Evolutionary conservation across 2,888 invertebrate genomes (phyloP).

Genomic region (Diogma glabrata): DNA sequence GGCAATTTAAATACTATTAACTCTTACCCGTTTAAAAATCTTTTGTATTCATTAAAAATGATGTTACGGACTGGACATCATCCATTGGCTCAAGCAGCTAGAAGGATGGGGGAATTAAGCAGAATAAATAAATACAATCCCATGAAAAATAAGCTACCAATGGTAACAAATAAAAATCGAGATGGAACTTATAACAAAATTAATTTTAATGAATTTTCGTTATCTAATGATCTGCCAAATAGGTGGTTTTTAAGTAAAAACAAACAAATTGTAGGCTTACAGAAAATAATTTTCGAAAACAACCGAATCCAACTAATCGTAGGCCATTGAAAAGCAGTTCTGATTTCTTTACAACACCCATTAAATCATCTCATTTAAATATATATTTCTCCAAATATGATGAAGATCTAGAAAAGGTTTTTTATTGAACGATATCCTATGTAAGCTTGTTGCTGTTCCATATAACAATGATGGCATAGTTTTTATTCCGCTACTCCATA

Average conservation of each 20-base stretch:
- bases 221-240: background rate
- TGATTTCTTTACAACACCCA: background rate
- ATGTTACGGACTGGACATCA: no score
- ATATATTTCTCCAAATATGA: background rate
- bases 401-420: background rate
- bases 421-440: background rate
- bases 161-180: background rate
- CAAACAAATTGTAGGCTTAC: background rate
- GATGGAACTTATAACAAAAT: background rate
- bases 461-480: slow-evolving; percentile 4
- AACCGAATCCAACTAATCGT: background rate
- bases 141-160: background rate
- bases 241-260: background rate
- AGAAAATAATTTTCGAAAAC: background rate
- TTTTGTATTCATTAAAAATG: no score
- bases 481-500: background rate
- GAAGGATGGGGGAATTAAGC: background rate
- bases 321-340: no score
- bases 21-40: no score
- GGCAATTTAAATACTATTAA: no score
- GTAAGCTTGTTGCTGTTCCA: background rate
- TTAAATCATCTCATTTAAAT: no score
- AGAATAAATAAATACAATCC: background rate
- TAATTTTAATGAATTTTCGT: background rate
- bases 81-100: no score